These are phyloP conservation scores for Emmelina monodactyla DNA, from an alignment of 2,888 invertebrate genomes.

Conservation along the genomic window DNA sequence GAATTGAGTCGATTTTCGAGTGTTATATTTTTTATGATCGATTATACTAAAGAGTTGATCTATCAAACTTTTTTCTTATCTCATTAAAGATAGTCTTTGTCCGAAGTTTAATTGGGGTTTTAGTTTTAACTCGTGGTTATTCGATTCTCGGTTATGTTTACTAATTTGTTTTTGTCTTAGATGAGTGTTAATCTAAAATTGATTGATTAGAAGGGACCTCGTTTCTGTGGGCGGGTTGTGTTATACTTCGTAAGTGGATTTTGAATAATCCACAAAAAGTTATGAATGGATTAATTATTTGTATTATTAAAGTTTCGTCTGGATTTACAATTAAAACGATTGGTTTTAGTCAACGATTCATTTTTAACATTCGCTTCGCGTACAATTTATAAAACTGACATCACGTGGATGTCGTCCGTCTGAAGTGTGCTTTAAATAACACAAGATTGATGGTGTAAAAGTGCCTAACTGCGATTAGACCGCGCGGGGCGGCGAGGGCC, in stretches of 20 bases:
- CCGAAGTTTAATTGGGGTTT: slow-evolving; percentile 62
- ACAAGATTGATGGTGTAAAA: slow-evolving; percentile 9
- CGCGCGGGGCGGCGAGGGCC: no score
- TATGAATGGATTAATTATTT: background rate
- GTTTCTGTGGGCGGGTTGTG: slow-evolving; percentile 35
- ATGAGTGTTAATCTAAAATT: slow-evolving; percentile 55
- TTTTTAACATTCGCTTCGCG: no score
- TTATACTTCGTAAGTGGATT: slow-evolving; percentile 30
- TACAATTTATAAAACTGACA: no score
- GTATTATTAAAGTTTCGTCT: no score
- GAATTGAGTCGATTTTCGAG: slow-evolving; percentile 20
- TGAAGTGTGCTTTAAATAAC: background rate
- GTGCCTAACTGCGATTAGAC: no score
- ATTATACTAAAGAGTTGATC: slow-evolving; percentile 63
- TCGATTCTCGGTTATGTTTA: slow-evolving; percentile 13
- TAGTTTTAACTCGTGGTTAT: slow-evolving; percentile 25
- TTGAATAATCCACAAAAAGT: slow-evolving; percentile 16
- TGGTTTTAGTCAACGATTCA: no score
- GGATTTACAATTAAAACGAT: no score
- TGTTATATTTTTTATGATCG: slow-evolving; percentile 29
- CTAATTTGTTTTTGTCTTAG: slow-evolving; percentile 55
- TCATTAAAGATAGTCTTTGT: slow-evolving; percentile 64
- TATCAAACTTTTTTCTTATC: slow-evolving; percentile 57
- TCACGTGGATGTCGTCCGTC: no score
- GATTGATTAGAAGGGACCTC: slow-evolving; percentile 53